phyloP scores from a whole-genome alignment of 2,888 invertebrate genomes.

The Microplitis manilae region DNA sequence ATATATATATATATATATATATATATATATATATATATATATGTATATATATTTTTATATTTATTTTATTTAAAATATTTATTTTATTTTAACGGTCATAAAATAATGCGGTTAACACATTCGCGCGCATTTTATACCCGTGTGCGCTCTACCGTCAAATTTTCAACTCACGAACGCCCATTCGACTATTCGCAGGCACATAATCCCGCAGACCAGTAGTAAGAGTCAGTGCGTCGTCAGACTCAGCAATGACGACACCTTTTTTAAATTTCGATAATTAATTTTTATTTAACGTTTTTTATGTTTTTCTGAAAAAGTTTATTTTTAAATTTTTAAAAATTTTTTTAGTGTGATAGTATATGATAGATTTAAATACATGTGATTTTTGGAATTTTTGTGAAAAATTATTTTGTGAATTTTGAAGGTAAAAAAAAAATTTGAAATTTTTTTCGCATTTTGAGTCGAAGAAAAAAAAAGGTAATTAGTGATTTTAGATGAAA shows the following conservation, averaged over 20 bases:
- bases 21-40: not conserved
- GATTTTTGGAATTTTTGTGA: too few species aligned
- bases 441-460: too few species aligned
- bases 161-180: not conserved
- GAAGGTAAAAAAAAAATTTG: too few species aligned
- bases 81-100: too few species aligned
- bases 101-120: not conserved
- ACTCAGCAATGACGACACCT: slow-evolving; percentile 66
- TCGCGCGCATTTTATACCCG: not conserved
- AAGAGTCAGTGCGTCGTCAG: slow-evolving; percentile 68
- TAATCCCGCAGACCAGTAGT: slow-evolving; percentile 43
- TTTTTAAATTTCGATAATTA: slow-evolving; percentile 43
- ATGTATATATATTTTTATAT: not conserved
- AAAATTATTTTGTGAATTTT: too few species aligned
- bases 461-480: too few species aligned
- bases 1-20: not conserved
- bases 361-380: too few species aligned
- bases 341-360: too few species aligned
- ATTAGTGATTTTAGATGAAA: too few species aligned
- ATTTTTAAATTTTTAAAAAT: not conserved
- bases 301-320: not conserved
- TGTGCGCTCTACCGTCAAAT: not conserved
- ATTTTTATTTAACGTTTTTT: not conserved
- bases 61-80: too few species aligned
- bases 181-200: not conserved